These are phyloP conservation scores for Beris chalybata DNA, from an alignment of 2,888 invertebrate genomes.

Conservation along the genomic window DNA sequence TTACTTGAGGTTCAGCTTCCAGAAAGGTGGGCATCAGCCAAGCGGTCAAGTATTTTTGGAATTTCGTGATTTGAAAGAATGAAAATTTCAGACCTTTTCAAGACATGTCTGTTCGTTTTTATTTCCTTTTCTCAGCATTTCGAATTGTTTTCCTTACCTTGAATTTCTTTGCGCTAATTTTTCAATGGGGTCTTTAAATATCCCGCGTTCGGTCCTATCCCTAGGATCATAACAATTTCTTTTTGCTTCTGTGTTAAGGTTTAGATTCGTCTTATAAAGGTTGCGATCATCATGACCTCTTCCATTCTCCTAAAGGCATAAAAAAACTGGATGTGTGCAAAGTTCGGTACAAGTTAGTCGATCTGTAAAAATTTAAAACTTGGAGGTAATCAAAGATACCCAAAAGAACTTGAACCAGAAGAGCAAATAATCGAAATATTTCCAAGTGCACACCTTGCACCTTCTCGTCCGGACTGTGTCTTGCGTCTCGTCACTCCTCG, in stretches of 20 bases:
- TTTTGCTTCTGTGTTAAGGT: too few relatives aligned
- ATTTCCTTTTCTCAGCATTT: conserved; percentile 5
- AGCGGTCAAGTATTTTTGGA: conserved; percentile 35
- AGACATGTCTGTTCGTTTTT: conserved; percentile 37
- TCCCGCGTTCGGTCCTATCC: background rate
- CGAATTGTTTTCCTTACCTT: background rate
- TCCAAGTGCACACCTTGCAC: conserved; percentile 29
- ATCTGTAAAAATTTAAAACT: too few relatives aligned
- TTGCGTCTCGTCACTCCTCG: background rate
- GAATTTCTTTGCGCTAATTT: conserved; percentile 7
- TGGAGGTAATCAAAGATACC: too few relatives aligned
- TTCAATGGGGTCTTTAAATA: background rate
- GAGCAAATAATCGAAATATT: background rate
- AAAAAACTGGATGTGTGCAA: too few relatives aligned
- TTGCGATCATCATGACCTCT: too few relatives aligned
- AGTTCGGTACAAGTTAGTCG: too few relatives aligned
- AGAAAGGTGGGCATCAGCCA: conserved; percentile 11
- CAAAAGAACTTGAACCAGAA: too few relatives aligned
- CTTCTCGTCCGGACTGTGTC: background rate
- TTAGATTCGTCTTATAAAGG: too few relatives aligned
- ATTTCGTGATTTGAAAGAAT: conserved; percentile 40
- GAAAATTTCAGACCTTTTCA: conserved; percentile 40
- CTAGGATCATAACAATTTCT: too few relatives aligned
- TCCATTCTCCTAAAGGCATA: too few relatives aligned
- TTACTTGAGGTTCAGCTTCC: too few relatives aligned